Base-by-base conservation (phyloP, 2,797 vertebrate genomes). In the Parauchenoglanis ngamensis region DNA sequence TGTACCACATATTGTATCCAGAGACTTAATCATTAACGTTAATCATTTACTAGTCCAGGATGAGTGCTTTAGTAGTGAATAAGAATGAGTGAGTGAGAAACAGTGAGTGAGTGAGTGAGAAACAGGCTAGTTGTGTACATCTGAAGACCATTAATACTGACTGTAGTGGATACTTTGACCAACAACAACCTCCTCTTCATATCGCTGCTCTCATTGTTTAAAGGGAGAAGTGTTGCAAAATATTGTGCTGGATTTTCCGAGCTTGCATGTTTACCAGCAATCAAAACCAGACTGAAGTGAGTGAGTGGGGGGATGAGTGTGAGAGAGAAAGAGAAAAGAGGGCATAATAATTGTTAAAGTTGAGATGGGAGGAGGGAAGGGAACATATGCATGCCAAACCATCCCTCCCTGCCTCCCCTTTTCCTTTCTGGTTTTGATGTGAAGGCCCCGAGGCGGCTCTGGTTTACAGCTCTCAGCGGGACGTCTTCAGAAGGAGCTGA, bases 401-500 rank as follows among this genome's bases (percentile, higher is more conserved):
- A 72, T 72, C 19, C 82, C 67, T 89, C 83, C 78, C 86, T 82
- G 84, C 68, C 84, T 72, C 54, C 57, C 70, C 83, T 70, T 40
- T 49, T 63, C n/a, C 83, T 84, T 73, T 73, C 52, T 86, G 79
- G 63, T 87, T 89, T 91, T 89, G 84, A 91, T 87, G 90, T 76
- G 83, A 80, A 81, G 70, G 63, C 88, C 90, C 90, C 23, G 85
- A 82, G 84, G 90, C 79, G 13, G 79, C 85, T 89, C 80, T 61
- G 52, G 61, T 77, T 88, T 82, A 87, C 79, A 81, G 86, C 88
- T 89, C 90, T 89, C 90, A 88, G 90, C 87, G 54, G 88, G 88
- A 77, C 31, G 68, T 84, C 86, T 76, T 67, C 80, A 72, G 88
- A 84, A 84, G 87, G 59, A 79, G 82, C 77, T 65, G 4, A 89